Base-by-base conservation (phyloP, 2,888 invertebrate genomes). In the Melieria crassipennis region DNA sequence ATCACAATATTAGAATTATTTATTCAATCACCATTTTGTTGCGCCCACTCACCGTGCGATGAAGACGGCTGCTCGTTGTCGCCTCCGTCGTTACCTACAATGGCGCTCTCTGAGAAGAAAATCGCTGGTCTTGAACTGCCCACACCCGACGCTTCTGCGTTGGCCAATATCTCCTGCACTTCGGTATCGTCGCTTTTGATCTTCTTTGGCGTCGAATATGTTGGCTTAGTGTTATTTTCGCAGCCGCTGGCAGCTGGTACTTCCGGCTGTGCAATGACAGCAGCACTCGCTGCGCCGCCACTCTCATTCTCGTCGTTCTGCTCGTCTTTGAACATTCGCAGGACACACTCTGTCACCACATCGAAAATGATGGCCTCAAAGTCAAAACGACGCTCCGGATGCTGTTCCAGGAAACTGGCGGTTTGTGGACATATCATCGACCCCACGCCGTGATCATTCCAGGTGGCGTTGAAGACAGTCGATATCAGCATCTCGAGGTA, bases 401-500 rank as follows among this genome's bases (percentile, higher is more conserved):
- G 88, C 79, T 88, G 89, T 82, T 89, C 90, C 74, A 89, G 86
- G 77, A 90, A 86, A 68, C 89, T 87, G 60, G 90, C 90, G 65
- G 90, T 89, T 74, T 89, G 88, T 76, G 89, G 89, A 77, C 90
- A 90, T 76, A 90, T 90, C 76, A 89, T 89, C 73, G 81, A 82
- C 85, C 91, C 91, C 79, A 88, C 87, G 79, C 89, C 89, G 65
- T 88, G 88, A 78, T 90, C 90, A 74, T 89, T 89, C 91, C 93
- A 94, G 3, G 93, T 91, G 52, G 92, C 91, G 82, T 92, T 91
- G 16, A 94, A 86, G 70, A 94, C 91, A 80, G 91, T 89, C 3
- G 92, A 91, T 63, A 93, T 88, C 75, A 91, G 89, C 69, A 88
- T 88, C 68, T 89, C 89, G 69, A 86, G 85, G 74, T 84, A 86